Conservation (phyloP, 2,888 invertebrate genomes). For the Lydus trimaculatus region DNA sequence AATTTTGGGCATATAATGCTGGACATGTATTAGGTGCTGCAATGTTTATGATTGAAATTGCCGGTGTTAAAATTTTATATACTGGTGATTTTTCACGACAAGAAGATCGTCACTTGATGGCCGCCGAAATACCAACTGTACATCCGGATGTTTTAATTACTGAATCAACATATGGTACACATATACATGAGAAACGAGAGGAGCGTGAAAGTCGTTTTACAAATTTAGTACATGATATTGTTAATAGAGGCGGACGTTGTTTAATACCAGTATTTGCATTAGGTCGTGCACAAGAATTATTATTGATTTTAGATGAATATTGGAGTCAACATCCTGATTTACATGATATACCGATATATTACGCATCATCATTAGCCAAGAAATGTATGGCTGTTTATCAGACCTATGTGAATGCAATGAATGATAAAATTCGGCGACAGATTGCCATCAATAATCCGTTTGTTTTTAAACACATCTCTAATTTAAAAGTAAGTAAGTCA, state of each 20-base stretch:
- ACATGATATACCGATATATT: conserved; percentile 99
- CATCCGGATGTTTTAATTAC: conserved; percentile 97
- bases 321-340: conserved; percentile 98
- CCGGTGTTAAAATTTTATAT: conserved; percentile 95
- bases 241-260: conserved; percentile 95
- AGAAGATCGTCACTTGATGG: conserved; percentile 99
- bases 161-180: conserved; percentile 99
- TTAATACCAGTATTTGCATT: conserved; percentile 98
- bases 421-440: conserved; percentile 94
- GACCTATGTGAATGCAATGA: conserved; percentile 99
- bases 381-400: conserved; percentile 99
- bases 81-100: conserved; percentile 99
- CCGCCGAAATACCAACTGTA: conserved; percentile 96
- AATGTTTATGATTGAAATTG: conserved; percentile 99
- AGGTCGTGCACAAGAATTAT: conserved; percentile 94
- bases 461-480: conserved; percentile 97
- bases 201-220: conserved; percentile 96
- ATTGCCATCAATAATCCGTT: conserved; percentile 99
- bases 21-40: conserved; percentile 99
- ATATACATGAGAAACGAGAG: conserved; percentile 98
- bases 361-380: conserved; percentile 98
- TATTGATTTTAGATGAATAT: conserved; percentile 95
- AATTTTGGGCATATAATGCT: conserved; percentile 99
- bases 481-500: conserved; percentile 78
- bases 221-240: conserved; percentile 92